A percentile compares a stretch with the other conserved stretches of the same genome.
Conservation (phyloP, 2,797 vertebrate species). For the Artibeus jamaicensis region DNA sequence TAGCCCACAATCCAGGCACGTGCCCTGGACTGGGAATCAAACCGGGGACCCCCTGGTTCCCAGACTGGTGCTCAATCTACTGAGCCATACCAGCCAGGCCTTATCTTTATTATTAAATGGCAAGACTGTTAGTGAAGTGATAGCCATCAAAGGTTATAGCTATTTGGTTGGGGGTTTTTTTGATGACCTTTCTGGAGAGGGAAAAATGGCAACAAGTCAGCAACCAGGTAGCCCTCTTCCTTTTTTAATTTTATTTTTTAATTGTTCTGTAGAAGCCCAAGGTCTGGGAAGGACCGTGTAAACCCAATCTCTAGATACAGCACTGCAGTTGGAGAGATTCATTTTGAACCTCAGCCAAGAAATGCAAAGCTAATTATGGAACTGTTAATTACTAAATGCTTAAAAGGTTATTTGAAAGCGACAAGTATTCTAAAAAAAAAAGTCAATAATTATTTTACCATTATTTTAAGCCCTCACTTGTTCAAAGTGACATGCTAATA, state of each 20-base stretch:
- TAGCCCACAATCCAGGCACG: too few species aligned
- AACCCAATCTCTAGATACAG: not conserved
- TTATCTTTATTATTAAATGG: not conserved
- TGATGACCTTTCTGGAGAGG: not conserved
- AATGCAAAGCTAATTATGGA: constrained; percentile 50
- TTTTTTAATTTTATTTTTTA: not conserved
- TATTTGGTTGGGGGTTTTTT: not conserved
- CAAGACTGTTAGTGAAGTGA: not conserved
- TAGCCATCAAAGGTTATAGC: not conserved
- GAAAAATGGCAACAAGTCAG: not conserved
- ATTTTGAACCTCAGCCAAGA: constrained; percentile 37
- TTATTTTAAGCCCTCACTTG: constrained; percentile 34
- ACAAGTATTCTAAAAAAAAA: not conserved
- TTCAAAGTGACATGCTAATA: constrained; percentile 12
- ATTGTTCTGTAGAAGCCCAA: not conserved
- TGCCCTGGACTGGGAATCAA: too few species aligned
- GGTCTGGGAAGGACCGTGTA: not conserved
- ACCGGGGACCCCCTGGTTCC: too few species aligned
- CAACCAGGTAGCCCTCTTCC: not conserved
- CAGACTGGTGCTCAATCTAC: too few species aligned
- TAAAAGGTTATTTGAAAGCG: constrained; percentile 34
- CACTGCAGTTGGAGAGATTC: constrained; percentile 1
- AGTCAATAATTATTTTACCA: constrained; percentile 25
- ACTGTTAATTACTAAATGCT: constrained; percentile 57
- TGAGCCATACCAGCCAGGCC: too few species aligned